Evolutionary conservation across 2,888 invertebrate genomes (phyloP).

Genomic region (Deilephila porcellus): DNA sequence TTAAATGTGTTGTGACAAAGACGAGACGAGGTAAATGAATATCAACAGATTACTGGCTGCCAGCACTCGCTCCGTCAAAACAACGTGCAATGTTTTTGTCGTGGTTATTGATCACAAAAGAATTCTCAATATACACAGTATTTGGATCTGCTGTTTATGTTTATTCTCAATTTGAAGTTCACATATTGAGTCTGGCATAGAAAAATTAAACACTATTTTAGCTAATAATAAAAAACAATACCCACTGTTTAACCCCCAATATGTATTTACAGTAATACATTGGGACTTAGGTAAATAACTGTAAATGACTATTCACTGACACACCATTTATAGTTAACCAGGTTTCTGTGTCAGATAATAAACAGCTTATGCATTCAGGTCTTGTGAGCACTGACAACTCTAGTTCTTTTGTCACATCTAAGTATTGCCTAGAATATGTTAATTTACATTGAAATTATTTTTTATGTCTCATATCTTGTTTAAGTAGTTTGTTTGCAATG

Average conservation of each 20-base stretch:
- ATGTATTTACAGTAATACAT: background rate
- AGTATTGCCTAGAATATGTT: background rate
- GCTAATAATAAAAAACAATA: background rate
- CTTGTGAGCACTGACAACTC: slow-evolving; percentile 1
- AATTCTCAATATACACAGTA: background rate
- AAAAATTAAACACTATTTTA: background rate
- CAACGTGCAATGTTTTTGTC: slow-evolving; percentile 20
- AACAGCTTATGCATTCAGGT: slow-evolving; percentile 30
- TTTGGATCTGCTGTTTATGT: background rate
- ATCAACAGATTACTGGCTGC: background rate
- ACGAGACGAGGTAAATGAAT: background rate
- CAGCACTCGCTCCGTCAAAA: background rate
- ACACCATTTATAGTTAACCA: slow-evolving; percentile 34
- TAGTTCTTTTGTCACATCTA: slow-evolving; percentile 12
- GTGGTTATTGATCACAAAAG: slow-evolving; percentile 21
- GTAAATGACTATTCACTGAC: slow-evolving; percentile 38
- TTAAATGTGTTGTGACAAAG: background rate
- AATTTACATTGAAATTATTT: background rate
- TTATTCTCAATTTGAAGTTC: background rate
- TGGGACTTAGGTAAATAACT: slow-evolving; percentile 31
- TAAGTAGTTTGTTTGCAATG: background rate
- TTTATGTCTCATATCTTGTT: background rate
- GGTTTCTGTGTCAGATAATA: slow-evolving; percentile 47
- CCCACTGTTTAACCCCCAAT: background rate
- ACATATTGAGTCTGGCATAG: background rate